Conservation (phyloP, 2,797 vertebrate genomes). For the Tokudaia muenninki region DNA sequence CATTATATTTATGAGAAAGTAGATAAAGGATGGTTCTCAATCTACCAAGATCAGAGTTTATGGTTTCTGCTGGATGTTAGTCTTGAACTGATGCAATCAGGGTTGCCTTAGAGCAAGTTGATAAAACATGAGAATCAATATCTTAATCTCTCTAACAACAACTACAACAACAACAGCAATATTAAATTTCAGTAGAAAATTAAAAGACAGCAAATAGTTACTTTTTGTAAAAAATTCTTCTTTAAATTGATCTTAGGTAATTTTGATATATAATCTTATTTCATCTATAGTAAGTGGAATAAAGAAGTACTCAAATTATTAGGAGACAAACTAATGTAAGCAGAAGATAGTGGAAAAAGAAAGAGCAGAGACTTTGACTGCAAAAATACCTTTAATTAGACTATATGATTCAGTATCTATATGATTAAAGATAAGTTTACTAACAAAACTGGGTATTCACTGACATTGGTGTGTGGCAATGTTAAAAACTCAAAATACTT, state of each 20-base stretch:
- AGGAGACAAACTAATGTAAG: not conserved
- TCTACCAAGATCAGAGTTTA: constrained; percentile 68
- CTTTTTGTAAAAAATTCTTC: not conserved
- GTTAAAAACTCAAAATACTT: not conserved
- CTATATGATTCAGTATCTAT: not conserved
- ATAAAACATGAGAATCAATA: constrained; percentile 32
- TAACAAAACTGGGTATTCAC: not conserved
- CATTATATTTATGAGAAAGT: constrained; percentile 69
- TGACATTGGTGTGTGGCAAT: not conserved
- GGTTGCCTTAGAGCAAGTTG: not conserved
- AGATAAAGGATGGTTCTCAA: constrained; percentile 66
- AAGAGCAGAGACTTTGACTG: not conserved
- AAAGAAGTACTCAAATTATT: not conserved
- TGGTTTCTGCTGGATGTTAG: constrained; percentile 25
- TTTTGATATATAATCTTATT: not conserved
- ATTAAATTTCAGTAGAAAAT: not conserved
- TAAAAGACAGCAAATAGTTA: not conserved
- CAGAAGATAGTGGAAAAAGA: constrained; percentile 10
- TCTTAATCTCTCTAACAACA: not conserved
- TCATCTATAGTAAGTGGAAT: not conserved
- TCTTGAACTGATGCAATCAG: constrained; percentile 38
- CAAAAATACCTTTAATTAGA: not conserved
- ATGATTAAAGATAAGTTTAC: not conserved
- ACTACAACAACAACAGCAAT: not conserved
- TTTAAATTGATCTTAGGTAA: constrained; percentile 7